phyloP scores from a whole-genome alignment of 1,140 invertebrate genomes.

The Patella vulgata region DNA sequence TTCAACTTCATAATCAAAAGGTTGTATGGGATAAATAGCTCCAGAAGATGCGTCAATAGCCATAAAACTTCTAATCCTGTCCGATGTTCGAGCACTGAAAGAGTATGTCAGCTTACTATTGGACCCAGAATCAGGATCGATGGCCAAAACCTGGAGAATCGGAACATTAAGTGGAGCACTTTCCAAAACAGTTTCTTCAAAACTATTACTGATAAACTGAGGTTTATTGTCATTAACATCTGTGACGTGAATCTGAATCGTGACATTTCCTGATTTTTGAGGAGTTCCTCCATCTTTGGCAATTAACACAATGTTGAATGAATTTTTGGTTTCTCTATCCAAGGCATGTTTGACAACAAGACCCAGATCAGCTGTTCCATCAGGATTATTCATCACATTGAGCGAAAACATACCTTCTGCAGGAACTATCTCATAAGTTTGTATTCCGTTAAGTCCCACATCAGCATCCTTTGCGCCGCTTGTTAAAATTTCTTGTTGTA shows the following conservation, averaged over 20 bases:
- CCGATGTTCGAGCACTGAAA: not conserved
- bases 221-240: conserved; percentile 96
- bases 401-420: conserved; percentile 43
- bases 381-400: conserved; percentile 76
- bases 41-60: not conserved
- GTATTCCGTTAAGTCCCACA: conserved; percentile 81
- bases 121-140: conserved; percentile 82
- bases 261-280: conserved; percentile 74
- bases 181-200: conserved; percentile 72
- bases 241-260: conserved; percentile 76
- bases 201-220: conserved; percentile 74
- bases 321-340: conserved; percentile 84
- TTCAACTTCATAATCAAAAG: conserved; percentile 19
- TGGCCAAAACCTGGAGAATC: conserved; percentile 75
- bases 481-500: conserved; percentile 36
- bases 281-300: conserved; percentile 78
- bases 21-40: conserved; percentile 5
- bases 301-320: conserved; percentile 86
- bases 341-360: conserved; percentile 73
- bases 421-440: conserved; percentile 50
- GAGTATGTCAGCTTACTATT: conserved; percentile 71
- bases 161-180: conserved; percentile 76
- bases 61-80: not conserved
- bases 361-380: conserved; percentile 67
- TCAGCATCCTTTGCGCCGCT: conserved; percentile 91